Base-by-base conservation (phyloP, 2,888 invertebrate species). In the Allygus modestus region DNA sequence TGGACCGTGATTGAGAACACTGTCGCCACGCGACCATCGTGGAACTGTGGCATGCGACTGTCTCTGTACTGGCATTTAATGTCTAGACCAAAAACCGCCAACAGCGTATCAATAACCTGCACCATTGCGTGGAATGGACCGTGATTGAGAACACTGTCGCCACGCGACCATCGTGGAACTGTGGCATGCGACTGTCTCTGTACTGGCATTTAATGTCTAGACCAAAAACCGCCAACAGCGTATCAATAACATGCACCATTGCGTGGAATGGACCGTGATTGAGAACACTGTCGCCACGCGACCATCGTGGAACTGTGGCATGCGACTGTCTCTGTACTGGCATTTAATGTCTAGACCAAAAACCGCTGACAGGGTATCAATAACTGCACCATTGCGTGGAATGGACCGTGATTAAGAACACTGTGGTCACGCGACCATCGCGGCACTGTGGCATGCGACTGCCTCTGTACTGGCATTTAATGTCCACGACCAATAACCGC, bases 141-240 rank as follows among this genome's bases (percentile, higher is more conserved):
- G 37, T 37, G 9, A 58, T 37, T 37, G 11, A 37, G 7, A 37
- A 37, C 37, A 37, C 37, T 37, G 37, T 37, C 5, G 54, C 17
- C 54, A 54, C 23, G 54, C 54, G 54, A 54, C 54, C 54, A 23
- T 54, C 20, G 4, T 54, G 54, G n/a, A 9, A 54, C 54, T 54
- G 37, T 37, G 51, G n/a, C 51, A 51, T 51, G 51, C 51, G 51
- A 51, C 51, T 51, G 51, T 51, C 51, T 51, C 51, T 51, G 15
- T 51, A 17, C 12, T 51, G 51, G 15, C 51, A 51, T 51, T 51
- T 15, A 51, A 17, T 2, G 51, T 51, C 51, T 15, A 51, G 15
- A 51, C 61, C 26, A 61, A 61, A 20, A 28, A 23, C 31, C 61
- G 31, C 61, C 20, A 23, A 61, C 61, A 61, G 20, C 2, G 26